phyloP scores from a whole-genome alignment of 2,113 vertebrate genomes.

The Entelurus aequoreus region DNA sequence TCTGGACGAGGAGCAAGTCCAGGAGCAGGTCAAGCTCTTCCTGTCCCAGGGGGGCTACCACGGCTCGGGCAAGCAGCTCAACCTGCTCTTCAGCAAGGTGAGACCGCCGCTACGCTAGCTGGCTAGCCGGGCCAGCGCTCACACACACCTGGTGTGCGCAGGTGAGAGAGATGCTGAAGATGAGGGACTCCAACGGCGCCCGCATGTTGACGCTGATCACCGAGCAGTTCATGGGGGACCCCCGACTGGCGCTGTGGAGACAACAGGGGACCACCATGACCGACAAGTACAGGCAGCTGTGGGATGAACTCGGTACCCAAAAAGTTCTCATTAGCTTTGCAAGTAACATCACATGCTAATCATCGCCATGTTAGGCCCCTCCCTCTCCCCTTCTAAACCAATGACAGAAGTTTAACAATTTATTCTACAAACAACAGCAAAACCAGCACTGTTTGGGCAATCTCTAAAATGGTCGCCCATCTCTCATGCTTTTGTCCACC shows the following conservation, averaged over 20 bases:
- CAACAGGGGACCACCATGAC: constrained; percentile 97
- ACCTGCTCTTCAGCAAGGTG: constrained; percentile 99
- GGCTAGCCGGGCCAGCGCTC: too few species aligned
- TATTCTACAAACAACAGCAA: too few species aligned
- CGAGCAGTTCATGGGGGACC: constrained; percentile 98
- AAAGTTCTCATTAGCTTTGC: background rate
- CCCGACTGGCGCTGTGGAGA: constrained; percentile 88
- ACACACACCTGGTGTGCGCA: constrained; percentile 47
- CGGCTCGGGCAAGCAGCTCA: constrained; percentile 97
- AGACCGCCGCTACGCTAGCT: constrained; percentile 9
- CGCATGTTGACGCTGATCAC: constrained; percentile 98
- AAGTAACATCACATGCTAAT: too few species aligned
- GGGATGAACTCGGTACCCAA: constrained; percentile 81
- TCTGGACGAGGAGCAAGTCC: constrained; percentile 97
- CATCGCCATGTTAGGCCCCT: too few species aligned
- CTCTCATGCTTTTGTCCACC: background rate
- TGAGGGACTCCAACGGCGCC: constrained; percentile 96
- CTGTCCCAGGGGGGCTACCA: constrained; percentile 96
- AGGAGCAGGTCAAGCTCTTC: constrained; percentile 98
- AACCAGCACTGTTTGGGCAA: too few species aligned
- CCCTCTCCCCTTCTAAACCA: too few species aligned
- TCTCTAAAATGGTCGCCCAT: too few species aligned
- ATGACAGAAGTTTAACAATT: too few species aligned
- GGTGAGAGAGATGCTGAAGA: constrained; percentile 98
- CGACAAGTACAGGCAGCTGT: constrained; percentile 98